Base-by-base conservation (phyloP, 2,797 vertebrate species). In the Morelia viridis region DNA sequence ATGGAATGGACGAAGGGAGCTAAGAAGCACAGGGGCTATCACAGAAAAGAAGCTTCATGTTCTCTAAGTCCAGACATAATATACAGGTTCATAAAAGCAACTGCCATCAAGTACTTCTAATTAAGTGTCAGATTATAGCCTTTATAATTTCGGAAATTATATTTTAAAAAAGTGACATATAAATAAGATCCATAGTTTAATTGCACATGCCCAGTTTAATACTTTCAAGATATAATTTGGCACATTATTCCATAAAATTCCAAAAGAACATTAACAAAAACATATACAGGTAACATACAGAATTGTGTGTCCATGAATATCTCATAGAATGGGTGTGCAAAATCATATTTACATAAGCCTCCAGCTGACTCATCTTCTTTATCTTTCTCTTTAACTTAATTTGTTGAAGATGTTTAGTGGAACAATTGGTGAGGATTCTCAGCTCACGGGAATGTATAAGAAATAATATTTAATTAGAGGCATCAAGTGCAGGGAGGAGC, bases 401-500 rank as follows among this genome's bases (percentile, higher is more conserved):
- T 93, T 91, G 91, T 57, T 65, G 50, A 89, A 91, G 88, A 35
- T 0, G 0, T 5, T n/a, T 9, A 22, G 50, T 85, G 90, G 56
- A 83, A 88, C 60, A 86, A 50, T 4, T 84, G 62, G 95, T 2
- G 0, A 83, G 89, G 89, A 35, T 87, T 60, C 84, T 93, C 91
- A 94, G 50, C 41, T 90, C 65, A 84, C 57, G 94, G 90, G 60
- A 92, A 91, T 60, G 26, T 88, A 35, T 1, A 84, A 68, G 26
- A 57, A 87, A 46, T 0, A 46, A 26, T 10, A 80, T 11, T 61
- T 89, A 86, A 50, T 24, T 15, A 6, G n/a, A 26, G 10, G 10
- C 46, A 57, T 98, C 96, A 98, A 86, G 95, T 19, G 94, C 93
- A 60, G 94, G 96, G 92, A 31, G 97, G 90, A 86, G 93, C 8